Conservation (phyloP, 1,140 invertebrate species). For the Stenopsyche tienmushanensis region DNA sequence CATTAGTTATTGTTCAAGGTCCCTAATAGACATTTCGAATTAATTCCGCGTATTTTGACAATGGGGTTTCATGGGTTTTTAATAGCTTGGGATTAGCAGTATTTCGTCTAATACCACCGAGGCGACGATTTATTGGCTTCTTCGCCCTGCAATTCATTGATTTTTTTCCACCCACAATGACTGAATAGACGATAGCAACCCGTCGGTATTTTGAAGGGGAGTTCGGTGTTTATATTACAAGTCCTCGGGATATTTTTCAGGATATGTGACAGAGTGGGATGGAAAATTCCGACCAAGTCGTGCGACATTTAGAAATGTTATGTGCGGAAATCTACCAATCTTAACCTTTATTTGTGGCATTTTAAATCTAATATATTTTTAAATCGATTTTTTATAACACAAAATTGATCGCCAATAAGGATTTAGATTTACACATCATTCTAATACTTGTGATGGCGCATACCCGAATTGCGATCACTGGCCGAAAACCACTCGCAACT, state of each 20-base stretch:
- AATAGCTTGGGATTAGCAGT: too few species aligned
- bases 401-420: background rate
- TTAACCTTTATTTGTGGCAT: too few species aligned
- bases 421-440: background rate
- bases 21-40: background rate
- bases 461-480: too few species aligned
- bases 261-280: background rate
- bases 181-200: slow-evolving; percentile 3
- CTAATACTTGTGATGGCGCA: too few species aligned
- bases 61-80: too few species aligned
- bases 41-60: background rate
- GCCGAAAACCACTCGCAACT: too few species aligned
- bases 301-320: background rate
- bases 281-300: background rate
- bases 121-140: slow-evolving; percentile 12
- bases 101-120: background rate
- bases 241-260: background rate
- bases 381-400: background rate
- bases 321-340: background rate
- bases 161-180: slow-evolving; percentile 3
- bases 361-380: too few species aligned
- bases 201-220: background rate
- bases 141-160: slow-evolving; percentile 19
- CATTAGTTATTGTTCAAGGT: background rate
- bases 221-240: slow-evolving; percentile 17